Base-by-base conservation (phyloP, 2,797 vertebrate genomes). In the Melanotaenia pygmaea region DNA sequence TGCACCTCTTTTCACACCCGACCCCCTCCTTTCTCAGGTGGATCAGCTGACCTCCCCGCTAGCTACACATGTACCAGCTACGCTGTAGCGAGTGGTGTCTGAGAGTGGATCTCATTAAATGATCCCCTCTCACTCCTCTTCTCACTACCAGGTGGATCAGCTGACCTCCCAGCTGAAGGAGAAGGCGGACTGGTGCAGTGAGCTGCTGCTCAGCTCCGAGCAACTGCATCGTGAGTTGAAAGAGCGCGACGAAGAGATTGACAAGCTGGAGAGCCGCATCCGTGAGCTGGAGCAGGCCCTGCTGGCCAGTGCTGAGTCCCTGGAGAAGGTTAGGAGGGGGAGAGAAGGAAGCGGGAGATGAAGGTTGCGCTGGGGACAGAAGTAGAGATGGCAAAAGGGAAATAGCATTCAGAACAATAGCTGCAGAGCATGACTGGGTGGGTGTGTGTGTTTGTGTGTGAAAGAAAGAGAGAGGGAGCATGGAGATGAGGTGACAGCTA, bases 131-230 rank as follows among this genome's bases (percentile, higher is more conserved):
- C 22, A 35, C 32, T 57, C 63, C 69, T 71, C 37, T 50, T 59
- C 71, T 63, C 67, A n/a, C 77, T 65, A 75, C 80, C 89, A 99
- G 97, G 95, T 99, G 90, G 96, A 97, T 79, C 96, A 96, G 90
- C 92, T 99, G 94, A 95, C 93, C 89, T 92, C 93, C 78, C 94
- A 96, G 86, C 94, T 99, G 76, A 97, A 96, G 91, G 97, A 99
- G 91, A 99, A 99, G 93, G 95, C 97, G 13, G 98, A 99, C 92
- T 96, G 94, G 86, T 99, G 97, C 95, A 98, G 96, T 90, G 97
- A 99, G 90, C 96, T 98, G 87, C 93, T 97, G 88, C 95, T 99
- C 60, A 93, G 94, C 72, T 95, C 95, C 20, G 97, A 99, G 88
- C 96, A 98, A 79, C 95, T 97, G 92, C 96, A 94, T 89, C 95